Evolutionary conservation across 1,140 invertebrate species (phyloP), one percentile per base, ranked within the genome.

Genomic region (Lordiphosa mommai): DNA sequence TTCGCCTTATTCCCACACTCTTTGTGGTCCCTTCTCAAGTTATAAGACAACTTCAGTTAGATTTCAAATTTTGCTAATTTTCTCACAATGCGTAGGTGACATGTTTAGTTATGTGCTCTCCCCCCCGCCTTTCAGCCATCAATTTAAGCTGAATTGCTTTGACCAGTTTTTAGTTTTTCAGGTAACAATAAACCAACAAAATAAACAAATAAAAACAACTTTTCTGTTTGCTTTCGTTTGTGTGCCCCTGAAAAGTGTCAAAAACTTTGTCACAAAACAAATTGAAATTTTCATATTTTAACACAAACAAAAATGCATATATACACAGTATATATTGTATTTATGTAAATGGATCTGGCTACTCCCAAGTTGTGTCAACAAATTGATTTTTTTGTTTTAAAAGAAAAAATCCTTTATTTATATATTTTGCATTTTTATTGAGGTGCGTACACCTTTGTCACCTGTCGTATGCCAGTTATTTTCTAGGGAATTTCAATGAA

Each of bases 221-320:
- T 37, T 66, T 66, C 61, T 51, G 46, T 56, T 56, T 49, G 55
- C 44, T 27, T 52, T 61, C 23, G 6, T 27, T 49, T 46, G 46
- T 20, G 40, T 29, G 40, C 23, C 20, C 40, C 37, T 49, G 34
- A 60, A 65, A 65, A 52, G 43, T 60, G 49, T 30, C 49, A 51
- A 40, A 51, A 66, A 66, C 46, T 66, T 66, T 61, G 30, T 20
- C 20, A 14, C 20, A 48, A 57, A 57, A 47, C 52, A 67, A 67
- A 63, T 67, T 67, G 64, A 67, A 67, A 57, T 63, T 61, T 43
- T 57, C 41, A 47, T 57, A 58, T 44, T 55, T 57, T 49, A 40
- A 40, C 13, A 41, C 12, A 41, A 5, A 27, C n/a, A 27, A 12
- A 38, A 6, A 41, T 2, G 23, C 0, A 37, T 37, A 14, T 37